Evolutionary conservation across 2,888 invertebrate species (phyloP), one percentile per base, ranked within the genome.

Genomic region (Melanotus villosus): DNA sequence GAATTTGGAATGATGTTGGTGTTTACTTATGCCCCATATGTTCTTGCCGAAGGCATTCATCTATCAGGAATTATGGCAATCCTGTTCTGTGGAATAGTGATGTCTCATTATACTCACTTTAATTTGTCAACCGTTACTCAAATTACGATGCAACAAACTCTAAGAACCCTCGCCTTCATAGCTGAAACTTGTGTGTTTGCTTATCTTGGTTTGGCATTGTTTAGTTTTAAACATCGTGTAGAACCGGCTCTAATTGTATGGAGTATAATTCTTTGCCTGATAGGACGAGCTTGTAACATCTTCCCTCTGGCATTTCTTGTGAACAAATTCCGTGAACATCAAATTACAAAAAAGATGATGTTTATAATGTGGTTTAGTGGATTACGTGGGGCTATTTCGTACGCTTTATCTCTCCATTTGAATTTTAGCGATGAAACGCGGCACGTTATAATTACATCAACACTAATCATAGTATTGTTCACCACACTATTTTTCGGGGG

Each of bases 351-450:
- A 83, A 97, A 97, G 85, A 98, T 97, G 96, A 98, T 98, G 92
- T 98, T 98, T 81, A 97, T 99, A 69, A 99, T 99, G 98, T 99
- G 98, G 98, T 98, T 98, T 84, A 97, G 97, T 83, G 97, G 98
- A 47, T 86, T 99, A 72, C 89, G 99, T 65, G 99, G 99, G 34
- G 99, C 99, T 6, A 98, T 99, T 83, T 98, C 99, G 0, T 99
- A 99, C 85, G 99, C 99, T 0, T 87, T 99, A 16, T 97, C 98
- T 0, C 89, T 99, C 60, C 98, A 99, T 87, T 89, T 99, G 80
- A 95, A 96, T 76, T 93, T 98, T 78, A 95, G 95, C 57, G 94
- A 95, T 82, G 97, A 98, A 86, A 98, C 96, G 0, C 90, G 98
- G 4, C 96, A 97, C 82, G 97, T 99, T 18, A 94, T 99, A 65